Conservation (phyloP, 2,113 vertebrate genomes). For the Cebidichthys violaceus region DNA sequence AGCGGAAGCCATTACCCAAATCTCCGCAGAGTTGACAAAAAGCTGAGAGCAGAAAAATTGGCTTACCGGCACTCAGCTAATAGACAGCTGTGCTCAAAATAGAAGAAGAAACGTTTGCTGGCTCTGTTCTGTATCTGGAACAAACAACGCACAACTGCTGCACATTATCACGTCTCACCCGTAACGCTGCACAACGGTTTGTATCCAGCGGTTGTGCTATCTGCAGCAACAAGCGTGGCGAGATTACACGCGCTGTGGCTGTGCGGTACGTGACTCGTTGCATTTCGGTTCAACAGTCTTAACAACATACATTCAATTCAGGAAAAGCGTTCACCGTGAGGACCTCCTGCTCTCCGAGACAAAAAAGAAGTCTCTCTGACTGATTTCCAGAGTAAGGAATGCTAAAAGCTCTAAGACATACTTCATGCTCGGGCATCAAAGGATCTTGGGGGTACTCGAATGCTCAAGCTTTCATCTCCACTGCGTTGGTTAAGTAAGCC, state of each 20-base stretch:
- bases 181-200: slow-evolving; percentile 41
- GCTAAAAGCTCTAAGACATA: slow-evolving; percentile 72
- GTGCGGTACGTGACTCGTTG: slow-evolving; percentile 39
- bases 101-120: slow-evolving; percentile 22
- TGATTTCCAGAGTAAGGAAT: slow-evolving; percentile 63
- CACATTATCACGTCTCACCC: slow-evolving; percentile 63
- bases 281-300: slow-evolving; percentile 58
- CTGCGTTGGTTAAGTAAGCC: slow-evolving; percentile 69
- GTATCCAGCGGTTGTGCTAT: slow-evolving; percentile 41
- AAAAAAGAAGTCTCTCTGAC: slow-evolving; percentile 11
- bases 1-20: slow-evolving; percentile 61
- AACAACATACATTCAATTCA: slow-evolving; percentile 47
- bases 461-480: slow-evolving; percentile 73
- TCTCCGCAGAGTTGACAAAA: slow-evolving; percentile 59
- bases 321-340: slow-evolving; percentile 35
- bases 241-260: slow-evolving; percentile 62
- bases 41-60: slow-evolving; percentile 40
- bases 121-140: slow-evolving; percentile 30
- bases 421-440: slow-evolving; percentile 75
- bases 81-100: slow-evolving; percentile 54
- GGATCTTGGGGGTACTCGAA: slow-evolving; percentile 54
- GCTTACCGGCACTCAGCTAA: slow-evolving; percentile 46
- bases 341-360: slow-evolving; percentile 50
- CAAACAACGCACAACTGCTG: slow-evolving; percentile 56
- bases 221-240: slow-evolving; percentile 13